Percentiles rank a stretch among this genome's conserved stretches.
phyloP scores from a whole-genome alignment of 2,888 invertebrate genomes.

The Julus scanicus region DNA sequence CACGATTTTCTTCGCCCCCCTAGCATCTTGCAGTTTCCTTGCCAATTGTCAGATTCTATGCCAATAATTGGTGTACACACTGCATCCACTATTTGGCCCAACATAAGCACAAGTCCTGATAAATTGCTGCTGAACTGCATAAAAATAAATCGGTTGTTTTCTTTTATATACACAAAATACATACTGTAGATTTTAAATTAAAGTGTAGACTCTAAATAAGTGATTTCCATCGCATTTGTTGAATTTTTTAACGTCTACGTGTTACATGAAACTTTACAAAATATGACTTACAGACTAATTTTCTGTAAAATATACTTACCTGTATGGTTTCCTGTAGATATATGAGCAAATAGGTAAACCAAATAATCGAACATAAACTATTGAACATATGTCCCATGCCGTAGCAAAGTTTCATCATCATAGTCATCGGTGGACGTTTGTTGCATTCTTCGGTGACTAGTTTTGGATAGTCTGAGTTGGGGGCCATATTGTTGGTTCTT shows the following conservation, averaged over 20 bases:
- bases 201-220: no score
- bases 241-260: no score
- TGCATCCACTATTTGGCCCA: conserved; percentile 83
- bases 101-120: conserved; percentile 76
- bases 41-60: conserved; percentile 80
- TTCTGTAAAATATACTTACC: not conserved
- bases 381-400: conserved; percentile 71
- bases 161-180: no score
- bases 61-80: conserved; percentile 89
- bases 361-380: conserved; percentile 71
- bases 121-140: conserved; percentile 62
- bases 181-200: no score
- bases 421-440: not conserved
- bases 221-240: no score
- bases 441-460: not conserved
- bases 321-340: conserved; percentile 52
- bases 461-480: not conserved
- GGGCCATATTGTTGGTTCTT: not conserved
- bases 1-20: conserved; percentile 88
- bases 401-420: conserved; percentile 60
- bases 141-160: no score
- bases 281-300: no score
- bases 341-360: conserved; percentile 71
- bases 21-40: conserved; percentile 74
- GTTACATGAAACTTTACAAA: no score